phyloP scores from a whole-genome alignment of 2,888 invertebrate genomes.

The Brachyptera risi region DNA sequence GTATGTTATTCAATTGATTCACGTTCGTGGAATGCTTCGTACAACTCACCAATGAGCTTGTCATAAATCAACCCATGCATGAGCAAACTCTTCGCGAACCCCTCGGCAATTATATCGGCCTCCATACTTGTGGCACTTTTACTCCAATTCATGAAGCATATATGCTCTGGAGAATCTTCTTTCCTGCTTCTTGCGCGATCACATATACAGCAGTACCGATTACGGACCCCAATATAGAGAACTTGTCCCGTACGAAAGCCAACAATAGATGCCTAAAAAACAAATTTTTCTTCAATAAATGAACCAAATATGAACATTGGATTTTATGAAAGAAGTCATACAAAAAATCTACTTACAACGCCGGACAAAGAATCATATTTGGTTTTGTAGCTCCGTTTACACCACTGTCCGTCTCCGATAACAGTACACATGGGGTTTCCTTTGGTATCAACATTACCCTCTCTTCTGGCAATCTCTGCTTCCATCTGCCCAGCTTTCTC shows the following conservation, averaged over 20 bases:
- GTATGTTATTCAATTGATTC: not conserved
- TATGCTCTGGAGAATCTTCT: not conserved
- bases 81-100: not conserved
- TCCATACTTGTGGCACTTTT: slow-evolving; percentile 15
- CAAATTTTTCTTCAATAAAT: no score
- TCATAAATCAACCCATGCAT: not conserved
- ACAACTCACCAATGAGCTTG: slow-evolving; percentile 2
- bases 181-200: not conserved
- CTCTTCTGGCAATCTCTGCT: not conserved
- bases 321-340: no score
- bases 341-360: slow-evolving; percentile 9
- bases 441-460: not conserved
- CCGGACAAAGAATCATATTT: slow-evolving; percentile 10
- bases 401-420: slow-evolving; percentile 5
- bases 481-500: not conserved
- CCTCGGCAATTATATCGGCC: slow-evolving; percentile 8
- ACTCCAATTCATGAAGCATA: slow-evolving; percentile 3
- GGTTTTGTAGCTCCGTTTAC: slow-evolving; percentile 11
- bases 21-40: not conserved
- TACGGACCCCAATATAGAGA: slow-evolving; percentile 4
- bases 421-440: not conserved
- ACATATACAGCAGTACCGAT: slow-evolving; percentile 3
- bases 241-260: not conserved
- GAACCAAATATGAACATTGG: no score
- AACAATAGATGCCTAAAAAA: slow-evolving; percentile 8